Base-by-base conservation (phyloP, 2,113 vertebrate genomes). In the Neodontobutis hainanensis region DNA sequence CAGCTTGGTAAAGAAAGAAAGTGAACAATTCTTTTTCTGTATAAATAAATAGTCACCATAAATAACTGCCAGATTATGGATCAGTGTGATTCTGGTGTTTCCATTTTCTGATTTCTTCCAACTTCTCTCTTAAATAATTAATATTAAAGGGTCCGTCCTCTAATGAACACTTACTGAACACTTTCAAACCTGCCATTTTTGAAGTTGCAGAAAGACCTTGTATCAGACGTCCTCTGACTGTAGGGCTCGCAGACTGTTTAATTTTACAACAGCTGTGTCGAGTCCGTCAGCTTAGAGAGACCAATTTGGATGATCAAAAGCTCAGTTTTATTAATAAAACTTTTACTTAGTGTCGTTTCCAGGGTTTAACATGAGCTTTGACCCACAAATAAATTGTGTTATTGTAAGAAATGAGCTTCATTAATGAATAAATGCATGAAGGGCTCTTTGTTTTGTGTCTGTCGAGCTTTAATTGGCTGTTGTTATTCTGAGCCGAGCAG, bases 401-500 rank as follows among this genome's bases (percentile, higher is more conserved):
- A 35, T 7, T 19, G 16, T 61, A 57, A 32, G 63, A 44, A 49
- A 56, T 47, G 8, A 43, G 19, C 35, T 36, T 35, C 11, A 65
- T 56, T 5, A 70, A 65, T 67, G 47, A 73, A 61, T 15, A 67
- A 14, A 75, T 61, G 36, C 53, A 61, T 32, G 10, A 60, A 73
- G 62, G 1, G 12, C 36, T 61, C 11, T 14, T 65, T 57, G 7
- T 2, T 57, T 65, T 58, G 5, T 5, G 3, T 74, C 35, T 12
- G 0, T 5, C 36, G 42, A 60, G 48, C 56, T 73, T 65, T 80
- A 65, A 78, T 75, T 70, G 78, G 56, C 64, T 65, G 46, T 36
- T 71, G 44, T 69, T 80, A 77, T 76, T 65, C 15, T 14, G 61
- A 38, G 49, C 45, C 68, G 38, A 68, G 56, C 44, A 15, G 36